Base-by-base conservation (phyloP, 1,140 invertebrate species). In the Mactra quadrangularis region DNA sequence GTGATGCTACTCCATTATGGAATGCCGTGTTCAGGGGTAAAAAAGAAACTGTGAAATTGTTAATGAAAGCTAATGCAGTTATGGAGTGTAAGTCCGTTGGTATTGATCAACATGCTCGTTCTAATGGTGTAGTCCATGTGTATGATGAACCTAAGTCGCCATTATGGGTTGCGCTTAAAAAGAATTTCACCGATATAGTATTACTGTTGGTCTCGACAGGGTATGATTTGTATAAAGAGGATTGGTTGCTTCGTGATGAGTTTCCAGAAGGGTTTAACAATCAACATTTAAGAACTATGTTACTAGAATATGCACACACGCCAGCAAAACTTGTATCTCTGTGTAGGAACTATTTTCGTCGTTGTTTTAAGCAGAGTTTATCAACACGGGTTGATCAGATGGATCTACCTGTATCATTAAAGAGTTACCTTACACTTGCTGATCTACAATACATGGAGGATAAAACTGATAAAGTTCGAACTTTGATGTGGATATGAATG, bases 1-100 rank as follows among this genome's bases (percentile, higher is more conserved):
- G 84, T 0, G 75, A 87, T 13, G 84, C 84, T 19, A 89, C 90
- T 0, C 90, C 90, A 9, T 70, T 91, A 41, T 91, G 90, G 89
- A 91, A 91, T 85, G 90, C 90, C 25, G 87, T 89, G 7, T 89
- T 88, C 27, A 86, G 72, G 53, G 76, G 78, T 0, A 45, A 86
- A 22, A 84, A 81, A 35, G 82, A 85, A 19, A 64, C 87, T 7
- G 85, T 91, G 1, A 89, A 87, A 64, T 25, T 88, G 9, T 84
- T 91, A 22, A 38, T 91, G 1, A 78, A 82, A 35, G 59, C 83
- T 31, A 91, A 91, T 86, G 90, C 90, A 6, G 70, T 72, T 25
- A 47, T 91, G 74, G 87, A 89, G 29, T 72, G 85, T 0, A 0
- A 35, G 19, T 86, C 84, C 38, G 52, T 77, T n/a, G 90, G 90